phyloP scores from a whole-genome alignment of 2,113 vertebrate genomes.

The Corapipo altera region DNA sequence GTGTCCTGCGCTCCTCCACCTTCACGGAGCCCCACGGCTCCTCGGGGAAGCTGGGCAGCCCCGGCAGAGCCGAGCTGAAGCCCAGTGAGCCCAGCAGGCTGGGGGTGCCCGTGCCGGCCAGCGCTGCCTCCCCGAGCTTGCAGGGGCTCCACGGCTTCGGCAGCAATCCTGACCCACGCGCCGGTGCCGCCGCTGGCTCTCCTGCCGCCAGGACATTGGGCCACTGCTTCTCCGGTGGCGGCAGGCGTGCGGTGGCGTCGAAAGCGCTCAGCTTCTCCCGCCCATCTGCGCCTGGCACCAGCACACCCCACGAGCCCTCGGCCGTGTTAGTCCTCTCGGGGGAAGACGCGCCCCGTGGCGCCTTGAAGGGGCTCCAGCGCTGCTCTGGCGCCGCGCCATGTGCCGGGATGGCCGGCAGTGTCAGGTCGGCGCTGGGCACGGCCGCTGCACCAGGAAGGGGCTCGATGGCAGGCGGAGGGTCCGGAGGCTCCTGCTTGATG shows the following conservation, averaged over 20 bases:
- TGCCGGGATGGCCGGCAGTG: slow-evolving; percentile 16
- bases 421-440: background rate
- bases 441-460: slow-evolving; percentile 49
- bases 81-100: slow-evolving; percentile 64
- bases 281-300: slow-evolving; percentile 25
- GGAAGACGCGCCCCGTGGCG: slow-evolving; percentile 66
- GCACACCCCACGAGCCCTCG: slow-evolving; percentile 68
- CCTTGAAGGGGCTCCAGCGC: slow-evolving; percentile 80
- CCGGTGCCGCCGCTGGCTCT: slow-evolving; percentile 55
- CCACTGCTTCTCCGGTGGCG: background rate
- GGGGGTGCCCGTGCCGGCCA: background rate
- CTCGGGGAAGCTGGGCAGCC: slow-evolving; percentile 61
- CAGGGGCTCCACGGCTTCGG: slow-evolving; percentile 75
- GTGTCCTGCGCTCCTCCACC: slow-evolving; percentile 80
- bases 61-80: slow-evolving; percentile 75
- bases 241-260: slow-evolving; percentile 52
- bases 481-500: slow-evolving; percentile 93
- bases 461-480: slow-evolving; percentile 75
- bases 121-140: slow-evolving; percentile 61
- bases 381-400: slow-evolving; percentile 53
- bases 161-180: background rate
- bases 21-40: slow-evolving; percentile 77
- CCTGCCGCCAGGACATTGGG: background rate
- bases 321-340: slow-evolving; percentile 73
- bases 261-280: slow-evolving; percentile 71